These are phyloP conservation scores for Mionectes olivaceus DNA, from an alignment of 2,797 vertebrate genomes.

Conservation along the genomic window DNA sequence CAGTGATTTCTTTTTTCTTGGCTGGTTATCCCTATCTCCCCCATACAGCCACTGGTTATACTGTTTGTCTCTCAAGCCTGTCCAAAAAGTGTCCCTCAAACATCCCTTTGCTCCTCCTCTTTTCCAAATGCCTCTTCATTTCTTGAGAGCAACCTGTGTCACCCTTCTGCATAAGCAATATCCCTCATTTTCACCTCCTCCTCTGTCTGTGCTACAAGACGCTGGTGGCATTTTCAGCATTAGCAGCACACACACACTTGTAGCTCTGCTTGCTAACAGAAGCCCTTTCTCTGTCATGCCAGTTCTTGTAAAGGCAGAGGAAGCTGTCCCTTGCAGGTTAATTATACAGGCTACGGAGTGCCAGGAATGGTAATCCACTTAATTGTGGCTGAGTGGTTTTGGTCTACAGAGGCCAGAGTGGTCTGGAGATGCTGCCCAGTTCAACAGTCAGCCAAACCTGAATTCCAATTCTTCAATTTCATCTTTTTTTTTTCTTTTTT, in stretches of 20 bases:
- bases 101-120: not conserved
- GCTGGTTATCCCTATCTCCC: not conserved
- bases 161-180: not conserved
- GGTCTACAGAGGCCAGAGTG: not conserved
- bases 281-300: not conserved
- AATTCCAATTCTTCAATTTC: not conserved
- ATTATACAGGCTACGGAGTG: not conserved
- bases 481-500: too few relatives aligned
- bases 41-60: not conserved
- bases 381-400: not conserved
- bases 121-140: not conserved
- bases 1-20: not conserved
- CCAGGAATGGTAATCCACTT: not conserved
- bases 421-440: not conserved
- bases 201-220: not conserved
- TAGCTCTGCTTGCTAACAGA: not conserved
- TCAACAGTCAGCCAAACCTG: not conserved
- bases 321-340: not conserved
- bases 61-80: not conserved
- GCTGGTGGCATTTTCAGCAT: conserved; percentile 8
- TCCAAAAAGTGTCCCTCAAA: not conserved
- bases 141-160: not conserved
- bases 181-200: not conserved
- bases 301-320: not conserved
- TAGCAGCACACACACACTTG: not conserved